Conservation (phyloP, 1,140 invertebrate genomes). For the Drosophila navojoa region DNA sequence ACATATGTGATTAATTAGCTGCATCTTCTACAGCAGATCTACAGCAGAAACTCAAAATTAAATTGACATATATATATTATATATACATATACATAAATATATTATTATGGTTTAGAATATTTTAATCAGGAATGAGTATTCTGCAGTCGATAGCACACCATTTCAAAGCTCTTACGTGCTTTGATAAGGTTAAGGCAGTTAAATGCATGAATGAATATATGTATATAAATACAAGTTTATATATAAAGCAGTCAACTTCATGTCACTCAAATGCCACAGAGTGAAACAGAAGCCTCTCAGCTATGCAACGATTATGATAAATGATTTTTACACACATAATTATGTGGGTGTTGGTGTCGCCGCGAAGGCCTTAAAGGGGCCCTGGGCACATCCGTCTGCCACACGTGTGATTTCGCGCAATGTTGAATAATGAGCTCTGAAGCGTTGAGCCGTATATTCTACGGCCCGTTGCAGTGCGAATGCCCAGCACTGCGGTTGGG, state of each 20-base stretch:
- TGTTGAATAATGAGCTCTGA: slow-evolving; percentile 52
- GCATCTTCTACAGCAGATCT: no score
- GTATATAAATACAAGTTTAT: no score
- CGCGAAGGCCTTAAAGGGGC: slow-evolving; percentile 41
- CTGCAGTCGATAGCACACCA: no score
- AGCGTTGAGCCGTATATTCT: slow-evolving; percentile 25
- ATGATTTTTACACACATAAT: slow-evolving; percentile 28
- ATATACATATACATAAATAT: no score
- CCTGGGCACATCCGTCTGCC: slow-evolving; percentile 20
- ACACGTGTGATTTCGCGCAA: slow-evolving; percentile 11
- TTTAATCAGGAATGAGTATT: no score
- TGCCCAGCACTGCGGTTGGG: slow-evolving; percentile 19
- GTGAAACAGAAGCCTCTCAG: slow-evolving; percentile 16
- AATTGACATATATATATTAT: no score
- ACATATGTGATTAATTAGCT: no score
- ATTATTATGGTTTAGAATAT: no score
- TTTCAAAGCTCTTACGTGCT: no score
- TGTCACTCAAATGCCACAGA: neutral
- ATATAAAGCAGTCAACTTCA: neutral
- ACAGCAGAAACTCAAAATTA: no score
- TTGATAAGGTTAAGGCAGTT: no score
- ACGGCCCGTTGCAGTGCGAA: slow-evolving; percentile 3
- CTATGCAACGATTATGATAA: slow-evolving; percentile 55
- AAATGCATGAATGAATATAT: no score
- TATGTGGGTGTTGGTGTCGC: slow-evolving; percentile 1